These are phyloP conservation scores for Epizoanthus ramosus DNA, from an alignment of 92 coral and sea anemone species.

Conservation along the genomic window DNA sequence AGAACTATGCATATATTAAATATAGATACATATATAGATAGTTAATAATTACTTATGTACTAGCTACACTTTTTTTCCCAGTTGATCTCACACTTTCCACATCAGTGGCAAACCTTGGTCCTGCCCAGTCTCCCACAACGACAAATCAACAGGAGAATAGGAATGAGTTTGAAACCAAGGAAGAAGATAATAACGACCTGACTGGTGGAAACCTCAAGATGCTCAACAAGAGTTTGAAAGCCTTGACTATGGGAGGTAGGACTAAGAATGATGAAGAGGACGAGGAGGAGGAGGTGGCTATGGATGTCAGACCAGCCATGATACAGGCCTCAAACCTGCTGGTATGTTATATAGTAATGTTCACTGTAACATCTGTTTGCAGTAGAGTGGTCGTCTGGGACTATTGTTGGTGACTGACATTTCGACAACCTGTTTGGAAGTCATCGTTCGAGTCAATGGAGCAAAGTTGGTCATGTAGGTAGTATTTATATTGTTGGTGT, in stretches of 20 bases:
- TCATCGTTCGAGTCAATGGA: too few relatives aligned
- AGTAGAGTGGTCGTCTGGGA: too few relatives aligned
- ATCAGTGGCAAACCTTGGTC: slow-evolving; percentile 65
- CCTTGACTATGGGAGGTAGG: slow-evolving; percentile 51
- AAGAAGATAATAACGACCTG: slow-evolving; percentile 74
- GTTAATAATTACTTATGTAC: too few relatives aligned
- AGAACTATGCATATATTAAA: too few relatives aligned
- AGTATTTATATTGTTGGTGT: too few relatives aligned
- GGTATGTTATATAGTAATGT: slow-evolving; percentile 52
- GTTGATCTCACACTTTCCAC: slow-evolving; percentile 61
- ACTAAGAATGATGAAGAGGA: slow-evolving; percentile 47
- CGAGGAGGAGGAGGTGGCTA: slow-evolving; percentile 75
- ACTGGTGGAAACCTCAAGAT: slow-evolving; percentile 91
- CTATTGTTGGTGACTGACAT: too few relatives aligned
- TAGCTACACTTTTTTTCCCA: neutral
- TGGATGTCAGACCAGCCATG: slow-evolving; percentile 75
- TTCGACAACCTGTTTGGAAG: too few relatives aligned
- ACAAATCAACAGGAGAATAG: slow-evolving; percentile 60
- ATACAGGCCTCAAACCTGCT: slow-evolving; percentile 85
- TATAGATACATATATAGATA: too few relatives aligned
- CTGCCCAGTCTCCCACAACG: slow-evolving; percentile 72
- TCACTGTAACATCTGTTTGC: neutral
- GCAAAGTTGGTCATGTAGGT: too few relatives aligned
- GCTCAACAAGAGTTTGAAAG: slow-evolving; percentile 71
- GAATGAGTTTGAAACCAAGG: slow-evolving; percentile 60